A percentile compares a stretch with the other conserved stretches of the same genome.
phyloP scores from a whole-genome alignment of 2,888 invertebrate species.

The Antitype chi region DNA sequence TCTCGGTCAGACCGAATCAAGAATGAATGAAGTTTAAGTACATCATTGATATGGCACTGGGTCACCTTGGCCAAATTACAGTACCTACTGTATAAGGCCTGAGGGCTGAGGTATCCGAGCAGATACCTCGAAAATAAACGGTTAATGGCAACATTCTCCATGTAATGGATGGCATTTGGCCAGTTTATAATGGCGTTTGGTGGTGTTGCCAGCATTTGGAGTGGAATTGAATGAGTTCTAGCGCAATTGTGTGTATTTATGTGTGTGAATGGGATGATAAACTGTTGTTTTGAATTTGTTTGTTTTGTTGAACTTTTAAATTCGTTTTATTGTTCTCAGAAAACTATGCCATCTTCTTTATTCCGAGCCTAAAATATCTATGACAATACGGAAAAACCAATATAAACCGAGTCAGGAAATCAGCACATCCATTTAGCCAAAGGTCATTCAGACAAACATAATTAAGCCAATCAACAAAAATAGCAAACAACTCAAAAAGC shows the following conservation, averaged over 20 bases:
- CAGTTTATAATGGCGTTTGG: slow-evolving; percentile 39
- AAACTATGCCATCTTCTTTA: background rate
- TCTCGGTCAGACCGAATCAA: slow-evolving; percentile 37
- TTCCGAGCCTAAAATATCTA: background rate
- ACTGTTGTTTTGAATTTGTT: background rate
- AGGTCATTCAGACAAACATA: background rate
- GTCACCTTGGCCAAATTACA: slow-evolving; percentile 79
- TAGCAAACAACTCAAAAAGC: slow-evolving; percentile 2
- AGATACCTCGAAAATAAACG: slow-evolving; percentile 47
- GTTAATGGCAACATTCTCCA: slow-evolving; percentile 49
- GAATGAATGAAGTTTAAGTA: slow-evolving; percentile 63
- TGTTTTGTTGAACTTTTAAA: background rate
- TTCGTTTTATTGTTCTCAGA: background rate
- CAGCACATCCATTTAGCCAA: background rate
- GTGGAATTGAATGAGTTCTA: slow-evolving; percentile 41
- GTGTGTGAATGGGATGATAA: slow-evolving; percentile 10
- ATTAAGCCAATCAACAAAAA: slow-evolving; percentile 18
- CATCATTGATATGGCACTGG: slow-evolving; percentile 65
- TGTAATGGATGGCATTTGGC: slow-evolving; percentile 55
- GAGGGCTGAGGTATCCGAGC: slow-evolving; percentile 1
- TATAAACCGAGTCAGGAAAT: background rate
- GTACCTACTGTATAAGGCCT: slow-evolving; percentile 17
- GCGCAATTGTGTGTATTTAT: slow-evolving; percentile 37
- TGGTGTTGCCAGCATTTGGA: slow-evolving; percentile 31
- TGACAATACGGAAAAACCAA: background rate